phyloP scores from a whole-genome alignment of 2,113 vertebrate genomes.

The Coryphaenoides rupestris region DNA sequence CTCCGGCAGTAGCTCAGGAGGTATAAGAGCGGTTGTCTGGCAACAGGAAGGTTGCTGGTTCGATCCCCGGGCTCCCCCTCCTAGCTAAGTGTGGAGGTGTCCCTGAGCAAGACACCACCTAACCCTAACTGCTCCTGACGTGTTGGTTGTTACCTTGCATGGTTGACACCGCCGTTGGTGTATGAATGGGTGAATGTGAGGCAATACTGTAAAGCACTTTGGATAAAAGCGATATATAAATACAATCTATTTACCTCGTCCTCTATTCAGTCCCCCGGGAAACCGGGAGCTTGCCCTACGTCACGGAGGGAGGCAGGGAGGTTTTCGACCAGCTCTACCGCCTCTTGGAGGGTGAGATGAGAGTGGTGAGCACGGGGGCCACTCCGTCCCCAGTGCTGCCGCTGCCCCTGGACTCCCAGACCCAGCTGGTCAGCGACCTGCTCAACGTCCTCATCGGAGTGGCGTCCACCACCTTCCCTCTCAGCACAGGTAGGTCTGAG shows the following conservation, averaged over 20 bases:
- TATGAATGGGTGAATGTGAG: no score
- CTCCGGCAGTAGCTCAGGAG: no score
- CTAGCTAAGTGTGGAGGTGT: no score
- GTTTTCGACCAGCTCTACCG: slow-evolving; percentile 89
- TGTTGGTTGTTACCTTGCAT: no score
- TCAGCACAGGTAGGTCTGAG: slow-evolving; percentile 80
- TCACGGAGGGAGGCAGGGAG: slow-evolving; percentile 90
- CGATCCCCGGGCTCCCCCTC: no score
- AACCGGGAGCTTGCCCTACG: slow-evolving; percentile 84
- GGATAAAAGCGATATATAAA: no score
- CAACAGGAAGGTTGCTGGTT: no score
- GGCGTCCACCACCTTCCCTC: slow-evolving; percentile 85
- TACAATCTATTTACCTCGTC: not conserved
- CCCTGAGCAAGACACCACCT: no score
- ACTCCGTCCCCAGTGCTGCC: slow-evolving; percentile 70
- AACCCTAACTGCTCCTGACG: no score
- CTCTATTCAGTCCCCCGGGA: slow-evolving; percentile 80
- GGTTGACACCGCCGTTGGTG: no score
- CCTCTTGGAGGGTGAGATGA: slow-evolving; percentile 82
- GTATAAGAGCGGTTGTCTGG: no score
- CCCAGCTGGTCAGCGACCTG: slow-evolving; percentile 86
- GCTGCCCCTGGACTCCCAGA: slow-evolving; percentile 78
- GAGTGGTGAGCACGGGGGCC: slow-evolving; percentile 70
- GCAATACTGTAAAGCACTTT: no score
- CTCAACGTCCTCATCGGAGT: slow-evolving; percentile 94